Percentiles rank a stretch among this genome's conserved stretches.
phyloP scores from a whole-genome alignment of 2,113 vertebrate species.

The Entosphenus tridentatus region DNA sequence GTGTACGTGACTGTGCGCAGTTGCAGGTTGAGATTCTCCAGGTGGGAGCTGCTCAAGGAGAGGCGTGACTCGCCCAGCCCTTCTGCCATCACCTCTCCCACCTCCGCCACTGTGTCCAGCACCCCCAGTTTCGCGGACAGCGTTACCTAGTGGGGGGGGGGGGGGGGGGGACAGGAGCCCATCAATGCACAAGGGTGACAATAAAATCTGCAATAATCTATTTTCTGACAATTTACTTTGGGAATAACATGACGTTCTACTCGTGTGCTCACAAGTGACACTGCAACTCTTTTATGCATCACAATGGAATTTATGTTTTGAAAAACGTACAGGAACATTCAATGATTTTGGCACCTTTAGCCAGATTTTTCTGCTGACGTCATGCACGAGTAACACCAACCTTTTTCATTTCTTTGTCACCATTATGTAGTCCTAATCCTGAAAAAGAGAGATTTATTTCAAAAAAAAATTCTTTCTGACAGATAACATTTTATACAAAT shows the following conservation, averaged over 20 bases:
- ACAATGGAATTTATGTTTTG: too few relatives aligned
- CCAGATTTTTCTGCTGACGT: too few relatives aligned
- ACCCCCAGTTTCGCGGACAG: slow-evolving; percentile 20
- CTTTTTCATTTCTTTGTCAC: too few relatives aligned
- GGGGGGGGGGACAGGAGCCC: neutral
- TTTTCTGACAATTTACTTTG: too few relatives aligned
- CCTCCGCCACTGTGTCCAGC: slow-evolving; percentile 14
- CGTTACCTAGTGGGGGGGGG: slow-evolving; percentile 15
- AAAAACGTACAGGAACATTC: too few relatives aligned
- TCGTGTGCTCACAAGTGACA: too few relatives aligned
- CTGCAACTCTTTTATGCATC: too few relatives aligned
- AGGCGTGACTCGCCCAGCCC: slow-evolving; percentile 18
- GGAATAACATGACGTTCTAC: too few relatives aligned
- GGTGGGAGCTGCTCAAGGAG: slow-evolving; percentile 14
- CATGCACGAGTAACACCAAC: too few relatives aligned
- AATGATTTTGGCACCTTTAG: too few relatives aligned
- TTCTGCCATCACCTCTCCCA: slow-evolving; percentile 11
- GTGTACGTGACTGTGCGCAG: slow-evolving; percentile 23
- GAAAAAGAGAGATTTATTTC: neutral
- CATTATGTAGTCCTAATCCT: slow-evolving; percentile 5
- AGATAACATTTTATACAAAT: neutral
- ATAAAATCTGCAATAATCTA: too few relatives aligned
- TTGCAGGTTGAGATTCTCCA: slow-evolving; percentile 17
- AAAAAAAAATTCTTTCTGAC: neutral
- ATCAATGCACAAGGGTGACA: too few relatives aligned